These are phyloP conservation scores for Nyctibius grandis DNA, from an alignment of 2,797 vertebrate genomes.

Conservation along the genomic window DNA sequence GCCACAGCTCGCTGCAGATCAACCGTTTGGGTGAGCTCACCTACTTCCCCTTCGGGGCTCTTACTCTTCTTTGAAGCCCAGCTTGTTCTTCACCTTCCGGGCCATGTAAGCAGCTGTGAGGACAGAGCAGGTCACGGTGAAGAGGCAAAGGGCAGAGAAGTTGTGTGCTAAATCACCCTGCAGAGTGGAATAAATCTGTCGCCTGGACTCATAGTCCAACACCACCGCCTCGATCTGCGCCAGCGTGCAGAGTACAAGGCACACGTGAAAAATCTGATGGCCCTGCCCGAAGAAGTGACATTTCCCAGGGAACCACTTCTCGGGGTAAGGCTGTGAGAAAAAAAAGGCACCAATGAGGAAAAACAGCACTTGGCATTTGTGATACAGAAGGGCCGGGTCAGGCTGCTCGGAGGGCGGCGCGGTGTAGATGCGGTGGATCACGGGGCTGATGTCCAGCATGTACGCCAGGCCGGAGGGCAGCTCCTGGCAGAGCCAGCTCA, in stretches of 20 bases:
- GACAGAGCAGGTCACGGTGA: slow-evolving; percentile 85
- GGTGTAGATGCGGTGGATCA: slow-evolving; percentile 86
- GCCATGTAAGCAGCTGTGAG: slow-evolving; percentile 87
- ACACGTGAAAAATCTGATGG: slow-evolving; percentile 94
- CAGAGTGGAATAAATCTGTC: slow-evolving; percentile 82
- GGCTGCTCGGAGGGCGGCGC: neutral
- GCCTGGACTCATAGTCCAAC: slow-evolving; percentile 84
- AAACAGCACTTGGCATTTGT: slow-evolving; percentile 89
- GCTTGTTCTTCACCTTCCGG: slow-evolving; percentile 75
- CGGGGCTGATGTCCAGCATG: slow-evolving; percentile 90
- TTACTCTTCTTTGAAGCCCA: slow-evolving; percentile 78
- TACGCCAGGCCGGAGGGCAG: slow-evolving; percentile 90
- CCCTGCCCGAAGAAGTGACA: slow-evolving; percentile 93
- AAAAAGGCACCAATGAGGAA: slow-evolving; percentile 91
- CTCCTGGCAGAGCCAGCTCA: slow-evolving; percentile 88
- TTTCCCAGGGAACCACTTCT: slow-evolving; percentile 88
- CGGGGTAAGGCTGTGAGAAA: slow-evolving; percentile 90
- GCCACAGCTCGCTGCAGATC: neutral
- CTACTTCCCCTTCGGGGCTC: neutral
- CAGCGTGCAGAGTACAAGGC: slow-evolving; percentile 89
- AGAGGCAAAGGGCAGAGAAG: slow-evolving; percentile 85
- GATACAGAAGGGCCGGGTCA: slow-evolving; percentile 84
- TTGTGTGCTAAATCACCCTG: slow-evolving; percentile 83
- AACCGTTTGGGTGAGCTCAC: rapidly evolving
- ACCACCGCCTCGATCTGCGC: slow-evolving; percentile 91